Evolutionary conservation across 92 coral and sea anemone genomes (phyloP), one percentile per base, ranked within the genome.

Genomic region (Phymanthus crucifer): DNA sequence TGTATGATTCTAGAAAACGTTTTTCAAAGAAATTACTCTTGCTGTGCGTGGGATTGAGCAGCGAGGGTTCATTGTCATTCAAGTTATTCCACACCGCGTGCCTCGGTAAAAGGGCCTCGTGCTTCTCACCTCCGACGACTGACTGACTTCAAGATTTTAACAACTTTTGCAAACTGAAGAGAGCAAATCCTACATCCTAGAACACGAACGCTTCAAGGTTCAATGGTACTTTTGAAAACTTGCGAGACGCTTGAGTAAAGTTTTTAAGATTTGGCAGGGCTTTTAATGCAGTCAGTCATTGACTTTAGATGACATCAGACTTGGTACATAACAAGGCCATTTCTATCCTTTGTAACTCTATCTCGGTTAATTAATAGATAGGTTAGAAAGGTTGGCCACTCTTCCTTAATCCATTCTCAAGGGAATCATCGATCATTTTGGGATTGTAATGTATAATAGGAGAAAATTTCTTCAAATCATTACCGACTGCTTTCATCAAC

Each of bases 301-400:
- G 78, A 74, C 78, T 74, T 48, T 26, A 7, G 40, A 67, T 35
- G 80, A 76, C 80, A 76, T 24, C 70, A 76, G 72, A 77, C 81
- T n/a, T n/a, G 68, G 29, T 61, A 61, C 68, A 61, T 61, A 61
- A 26, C 35, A 61, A 61, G 34, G 68, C 68, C 68, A 61, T 61
- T 61, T 7, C 32, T 43, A 36, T 35, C 23, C 24, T n/a, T 2
- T 21, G 81, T 77, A 33, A 77, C 38, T n/a, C 40, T 32, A 77
- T 77, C 43, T 40, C n/a, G 37, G 13, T 61, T 70, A 77, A 77
- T 77, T 77, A 77, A 48, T 33, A 48, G 37, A 16, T 71, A 71
- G 75, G 52, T 21, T 32, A 65, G 34, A 3, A n/a, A 31, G 50
- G 40, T 35, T 40, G 33, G 57, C 43, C 40, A 12, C 48, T 18